Evolutionary conservation across 1,140 invertebrate species (phyloP).

Genomic region (Macrosteles quadrilineatus): DNA sequence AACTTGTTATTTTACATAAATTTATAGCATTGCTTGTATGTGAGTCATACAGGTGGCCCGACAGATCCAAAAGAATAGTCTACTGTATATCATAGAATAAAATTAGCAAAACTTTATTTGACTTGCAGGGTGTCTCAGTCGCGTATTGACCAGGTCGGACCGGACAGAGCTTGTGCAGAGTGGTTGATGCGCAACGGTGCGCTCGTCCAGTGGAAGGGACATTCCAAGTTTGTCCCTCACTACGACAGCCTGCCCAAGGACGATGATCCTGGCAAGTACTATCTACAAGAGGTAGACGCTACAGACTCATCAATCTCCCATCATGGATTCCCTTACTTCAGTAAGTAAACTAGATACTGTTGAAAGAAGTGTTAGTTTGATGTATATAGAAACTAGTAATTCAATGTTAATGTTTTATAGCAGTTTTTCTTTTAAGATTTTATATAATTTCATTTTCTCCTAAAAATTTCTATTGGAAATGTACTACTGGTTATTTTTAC

Average conservation of each 20-base stretch:
- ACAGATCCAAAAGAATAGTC: no score
- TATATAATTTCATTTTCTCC: no score
- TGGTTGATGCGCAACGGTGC: slow-evolving; percentile 86
- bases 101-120: no score
- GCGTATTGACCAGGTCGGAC: slow-evolving; percentile 71
- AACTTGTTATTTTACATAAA: no score
- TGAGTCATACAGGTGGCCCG: no score
- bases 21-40: no score
- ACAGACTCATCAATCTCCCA: slow-evolving; percentile 74
- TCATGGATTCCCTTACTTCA: slow-evolving; percentile 76
- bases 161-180: slow-evolving; percentile 87
- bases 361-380: no score
- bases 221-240: slow-evolving; percentile 58
- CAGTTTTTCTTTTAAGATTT: no score
- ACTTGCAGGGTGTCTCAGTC: slow-evolving; percentile 47
- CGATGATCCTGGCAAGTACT: slow-evolving; percentile 47
- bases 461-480: no score
- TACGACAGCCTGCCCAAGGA: slow-evolving; percentile 66
- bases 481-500: no score
- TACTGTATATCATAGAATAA: no score
- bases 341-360: slow-evolving; percentile 56
- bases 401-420: no score
- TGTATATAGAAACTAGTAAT: background rate
- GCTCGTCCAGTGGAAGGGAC: slow-evolving; percentile 65
- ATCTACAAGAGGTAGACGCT: slow-evolving; percentile 73